phyloP scores from a whole-genome alignment of 64 coral and sea anemone species.

The Montipora foliosa region DNA sequence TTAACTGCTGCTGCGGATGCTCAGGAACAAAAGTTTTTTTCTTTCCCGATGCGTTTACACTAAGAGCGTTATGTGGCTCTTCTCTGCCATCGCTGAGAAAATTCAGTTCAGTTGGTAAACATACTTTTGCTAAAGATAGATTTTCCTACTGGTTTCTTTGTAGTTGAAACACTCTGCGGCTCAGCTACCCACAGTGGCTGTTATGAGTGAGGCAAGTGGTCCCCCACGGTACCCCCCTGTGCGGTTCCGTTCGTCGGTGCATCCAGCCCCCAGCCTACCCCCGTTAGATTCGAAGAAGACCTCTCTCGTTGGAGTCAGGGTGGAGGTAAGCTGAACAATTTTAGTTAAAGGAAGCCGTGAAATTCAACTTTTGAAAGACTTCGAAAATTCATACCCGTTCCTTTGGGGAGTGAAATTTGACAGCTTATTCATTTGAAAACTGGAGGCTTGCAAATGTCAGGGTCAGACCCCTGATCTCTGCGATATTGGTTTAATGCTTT shows the following conservation, averaged over 20 bases:
- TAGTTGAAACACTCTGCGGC: constrained; percentile 83
- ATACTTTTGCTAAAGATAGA: not conserved
- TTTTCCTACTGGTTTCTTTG: not conserved
- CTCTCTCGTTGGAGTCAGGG: constrained; percentile 81
- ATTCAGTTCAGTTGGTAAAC: not conserved
- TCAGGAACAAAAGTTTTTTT: too few relatives aligned
- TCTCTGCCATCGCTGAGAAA: not conserved
- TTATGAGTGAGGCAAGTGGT: constrained; percentile 83
- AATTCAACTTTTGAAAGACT: too few relatives aligned
- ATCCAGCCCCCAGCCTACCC: constrained; percentile 85
- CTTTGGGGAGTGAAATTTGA: too few relatives aligned
- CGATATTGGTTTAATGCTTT: too few relatives aligned
- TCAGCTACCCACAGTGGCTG: constrained; percentile 87
- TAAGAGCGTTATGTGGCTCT: too few relatives aligned
- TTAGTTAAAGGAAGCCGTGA: too few relatives aligned
- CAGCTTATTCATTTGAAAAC: too few relatives aligned
- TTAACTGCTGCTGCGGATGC: too few relatives aligned
- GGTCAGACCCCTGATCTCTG: too few relatives aligned
- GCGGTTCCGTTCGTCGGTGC: constrained; percentile 93
- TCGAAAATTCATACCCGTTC: too few relatives aligned
- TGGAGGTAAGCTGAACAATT: constrained; percentile 61
- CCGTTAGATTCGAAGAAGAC: constrained; percentile 82
- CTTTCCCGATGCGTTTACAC: too few relatives aligned
- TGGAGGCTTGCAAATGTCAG: too few relatives aligned
- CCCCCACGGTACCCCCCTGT: constrained; percentile 87